A percentile compares a stretch with the other conserved stretches of the same genome.
Evolutionary conservation across 2,888 invertebrate species (phyloP).

Genomic region (Noctua fimbriata): DNA sequence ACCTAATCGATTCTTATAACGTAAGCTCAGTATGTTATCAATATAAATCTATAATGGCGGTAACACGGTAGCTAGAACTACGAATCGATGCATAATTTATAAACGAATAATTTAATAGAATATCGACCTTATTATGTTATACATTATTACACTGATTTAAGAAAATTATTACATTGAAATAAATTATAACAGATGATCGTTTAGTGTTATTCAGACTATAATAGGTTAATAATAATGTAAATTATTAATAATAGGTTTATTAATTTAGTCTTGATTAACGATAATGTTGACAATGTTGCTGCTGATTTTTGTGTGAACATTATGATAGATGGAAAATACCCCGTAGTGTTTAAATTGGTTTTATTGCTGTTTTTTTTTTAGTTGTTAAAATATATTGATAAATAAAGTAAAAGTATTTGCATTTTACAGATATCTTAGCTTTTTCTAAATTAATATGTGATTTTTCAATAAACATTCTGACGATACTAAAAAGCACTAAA

Average conservation of each 20-base stretch:
- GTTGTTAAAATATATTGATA: background rate
- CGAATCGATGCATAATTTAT: conserved; percentile 77
- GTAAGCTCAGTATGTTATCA: conserved; percentile 54
- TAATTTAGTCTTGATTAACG: conserved; percentile 46
- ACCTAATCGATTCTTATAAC: conserved; percentile 32
- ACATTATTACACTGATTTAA: conserved; percentile 69
- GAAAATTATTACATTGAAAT: conserved; percentile 58
- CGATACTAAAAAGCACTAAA: background rate
- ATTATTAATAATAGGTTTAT: conserved; percentile 49
- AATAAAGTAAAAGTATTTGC: background rate
- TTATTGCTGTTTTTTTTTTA: conserved; percentile 7
- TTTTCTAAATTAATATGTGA: background rate
- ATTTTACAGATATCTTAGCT: background rate
- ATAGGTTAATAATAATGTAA: conserved; percentile 59
- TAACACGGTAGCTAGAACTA: conserved; percentile 79
- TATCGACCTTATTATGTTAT: conserved; percentile 71
- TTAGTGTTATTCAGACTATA: conserved; percentile 63
- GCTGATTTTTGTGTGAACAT: conserved; percentile 32
- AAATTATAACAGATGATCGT: conserved; percentile 62
- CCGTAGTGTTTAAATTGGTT: conserved; percentile 41
- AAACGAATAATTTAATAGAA: conserved; percentile 74
- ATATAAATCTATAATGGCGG: conserved; percentile 66
- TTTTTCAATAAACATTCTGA: background rate
- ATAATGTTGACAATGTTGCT: conserved; percentile 35
- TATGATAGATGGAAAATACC: conserved; percentile 26